Evolutionary conservation across 2,888 invertebrate genomes (phyloP).

Genomic region (Dilophus febrilis): DNA sequence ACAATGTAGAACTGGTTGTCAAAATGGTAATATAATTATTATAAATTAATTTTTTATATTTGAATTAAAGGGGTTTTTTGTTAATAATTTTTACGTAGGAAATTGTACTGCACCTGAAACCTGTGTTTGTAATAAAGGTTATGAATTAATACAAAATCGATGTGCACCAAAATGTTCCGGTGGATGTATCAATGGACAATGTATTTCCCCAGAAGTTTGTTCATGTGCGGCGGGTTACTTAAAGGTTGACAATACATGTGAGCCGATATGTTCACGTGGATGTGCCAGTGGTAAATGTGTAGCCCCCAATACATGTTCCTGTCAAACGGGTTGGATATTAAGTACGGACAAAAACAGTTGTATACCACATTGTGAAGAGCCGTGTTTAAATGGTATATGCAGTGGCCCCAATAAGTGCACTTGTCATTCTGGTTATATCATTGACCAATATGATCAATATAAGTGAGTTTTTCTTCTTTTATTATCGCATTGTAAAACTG

Average conservation of each 20-base stretch:
- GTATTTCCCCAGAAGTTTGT: constrained; percentile 42
- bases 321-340: constrained; percentile 24
- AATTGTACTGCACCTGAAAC: constrained; percentile 21
- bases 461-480: neutral
- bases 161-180: constrained; percentile 25
- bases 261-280: constrained; percentile 24
- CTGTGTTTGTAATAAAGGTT: constrained; percentile 31
- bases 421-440: constrained; percentile 36
- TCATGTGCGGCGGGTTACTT: constrained; percentile 37
- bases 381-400: constrained; percentile 53
- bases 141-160: constrained; percentile 18
- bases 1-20: constrained; percentile 35
- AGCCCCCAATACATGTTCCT: constrained; percentile 24
- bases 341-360: constrained; percentile 29
- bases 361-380: constrained; percentile 39
- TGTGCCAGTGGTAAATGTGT: constrained; percentile 27
- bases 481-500: too few relatives aligned
- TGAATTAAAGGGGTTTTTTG: neutral
- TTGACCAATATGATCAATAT: constrained; percentile 24
- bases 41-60: neutral
- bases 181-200: constrained; percentile 35
- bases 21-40: constrained; percentile 25
- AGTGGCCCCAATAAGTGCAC: constrained; percentile 43
- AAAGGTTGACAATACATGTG: constrained; percentile 21
- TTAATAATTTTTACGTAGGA: constrained; percentile 9